These are phyloP conservation scores for Drosophila grimshawi DNA, from an alignment of 1,140 invertebrate genomes.

Conservation along the genomic window DNA sequence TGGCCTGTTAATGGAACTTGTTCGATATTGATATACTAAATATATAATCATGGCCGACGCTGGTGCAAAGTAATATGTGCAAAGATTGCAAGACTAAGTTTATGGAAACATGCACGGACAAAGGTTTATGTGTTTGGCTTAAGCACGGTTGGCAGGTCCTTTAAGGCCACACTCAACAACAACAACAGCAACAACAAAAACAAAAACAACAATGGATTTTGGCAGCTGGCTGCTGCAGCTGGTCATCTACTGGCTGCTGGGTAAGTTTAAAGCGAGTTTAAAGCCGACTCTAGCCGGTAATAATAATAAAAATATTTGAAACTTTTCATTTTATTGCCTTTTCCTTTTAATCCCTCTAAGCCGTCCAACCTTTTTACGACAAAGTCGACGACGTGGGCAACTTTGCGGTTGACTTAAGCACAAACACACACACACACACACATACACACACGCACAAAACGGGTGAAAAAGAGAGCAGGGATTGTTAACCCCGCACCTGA, in stretches of 20 bases:
- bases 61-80: constrained; percentile 52
- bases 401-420: constrained; percentile 62
- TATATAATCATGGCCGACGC: constrained; percentile 46
- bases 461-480: not conserved
- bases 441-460: constrained; percentile 9
- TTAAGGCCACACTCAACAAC: constrained; percentile 32
- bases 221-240: constrained; percentile 71
- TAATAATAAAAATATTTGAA: constrained; percentile 82
- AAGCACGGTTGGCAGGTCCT: constrained; percentile 25
- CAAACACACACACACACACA: constrained; percentile 15
- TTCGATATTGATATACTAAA: constrained; percentile 66
- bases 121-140: constrained; percentile 47
- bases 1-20: constrained; percentile 68
- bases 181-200: not conserved
- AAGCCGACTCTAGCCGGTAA: constrained; percentile 37
- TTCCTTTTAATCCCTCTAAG: constrained; percentile 80
- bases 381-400: constrained; percentile 71
- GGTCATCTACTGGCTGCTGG: constrained; percentile 66
- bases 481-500: not conserved
- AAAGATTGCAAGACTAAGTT: constrained; percentile 51
- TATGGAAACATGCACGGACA: constrained; percentile 55
- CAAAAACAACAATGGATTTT: constrained; percentile 59
- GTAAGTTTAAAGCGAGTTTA: constrained; percentile 58
- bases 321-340: constrained; percentile 82
- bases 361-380: constrained; percentile 70